Conservation (phyloP, 1,140 invertebrate species). For the Pteromalus puparum region DNA sequence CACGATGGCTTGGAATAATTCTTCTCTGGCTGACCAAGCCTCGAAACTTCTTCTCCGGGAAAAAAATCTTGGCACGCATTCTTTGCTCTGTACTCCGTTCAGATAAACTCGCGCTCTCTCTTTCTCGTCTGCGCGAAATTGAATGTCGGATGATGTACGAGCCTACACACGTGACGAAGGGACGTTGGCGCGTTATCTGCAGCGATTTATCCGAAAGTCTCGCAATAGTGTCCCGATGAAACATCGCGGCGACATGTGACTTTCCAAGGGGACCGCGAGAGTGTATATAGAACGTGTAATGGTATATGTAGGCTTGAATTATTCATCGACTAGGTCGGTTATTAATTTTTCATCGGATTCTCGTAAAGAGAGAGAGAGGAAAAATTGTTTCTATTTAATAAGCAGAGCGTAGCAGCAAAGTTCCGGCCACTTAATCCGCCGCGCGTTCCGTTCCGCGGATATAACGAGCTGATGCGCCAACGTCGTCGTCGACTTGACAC, state of each 20-base stretch:
- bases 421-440: conserved; percentile 6
- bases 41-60: background rate
- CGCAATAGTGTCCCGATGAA: conserved; percentile 32
- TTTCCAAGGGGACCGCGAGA: too few species aligned
- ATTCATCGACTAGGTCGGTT: background rate
- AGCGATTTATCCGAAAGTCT: conserved; percentile 39
- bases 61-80: conserved; percentile 46
- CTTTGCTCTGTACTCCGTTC: background rate
- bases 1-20: background rate
- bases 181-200: conserved; percentile 12
- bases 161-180: conserved; percentile 22
- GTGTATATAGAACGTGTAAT: too few species aligned
- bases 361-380: too few species aligned
- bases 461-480: background rate
- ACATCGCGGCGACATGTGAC: background rate
- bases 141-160: conserved; percentile 39
- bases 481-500: conserved; percentile 5
- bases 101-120: conserved; percentile 29
- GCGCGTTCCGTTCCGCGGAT: background rate
- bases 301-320: too few species aligned
- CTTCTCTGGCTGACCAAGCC: background rate
- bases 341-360: background rate
- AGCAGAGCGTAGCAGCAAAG: background rate
- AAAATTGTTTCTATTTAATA: too few species aligned
- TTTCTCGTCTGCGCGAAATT: conserved; percentile 8